phyloP scores from a whole-genome alignment of 2,888 invertebrate genomes.

The Hydrotaea diabolus region DNA sequence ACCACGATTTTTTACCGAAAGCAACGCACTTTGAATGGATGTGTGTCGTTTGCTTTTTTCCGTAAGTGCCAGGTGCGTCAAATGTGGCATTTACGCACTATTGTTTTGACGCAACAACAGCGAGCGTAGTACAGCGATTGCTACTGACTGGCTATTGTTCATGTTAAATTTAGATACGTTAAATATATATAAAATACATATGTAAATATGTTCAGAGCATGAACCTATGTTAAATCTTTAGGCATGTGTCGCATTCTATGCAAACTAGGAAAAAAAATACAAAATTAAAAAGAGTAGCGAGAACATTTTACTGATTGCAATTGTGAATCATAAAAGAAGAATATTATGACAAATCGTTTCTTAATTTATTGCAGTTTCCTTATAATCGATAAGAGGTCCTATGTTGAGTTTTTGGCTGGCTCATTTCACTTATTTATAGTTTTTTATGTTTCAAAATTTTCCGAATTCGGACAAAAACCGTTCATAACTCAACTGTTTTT shows the following conservation, averaged over 20 bases:
- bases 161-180: neutral
- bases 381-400: constrained; percentile 29
- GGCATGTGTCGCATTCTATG: neutral
- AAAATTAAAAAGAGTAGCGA: neutral
- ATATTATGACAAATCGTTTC: constrained; percentile 2
- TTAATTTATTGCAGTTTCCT: constrained; percentile 49
- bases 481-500: neutral
- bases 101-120: constrained; percentile 38
- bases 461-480: neutral
- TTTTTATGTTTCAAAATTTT: constrained; percentile 35
- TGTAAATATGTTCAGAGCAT: no score
- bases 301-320: neutral
- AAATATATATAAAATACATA: no score
- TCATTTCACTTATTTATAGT: constrained; percentile 28
- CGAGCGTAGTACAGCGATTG: neutral
- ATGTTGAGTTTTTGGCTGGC: neutral
- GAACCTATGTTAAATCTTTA: neutral
- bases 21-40: constrained; percentile 1
- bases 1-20: constrained; percentile 12
- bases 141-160: neutral
- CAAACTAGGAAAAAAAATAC: neutral
- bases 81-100: constrained; percentile 54
- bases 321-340: neutral
- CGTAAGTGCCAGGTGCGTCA: constrained; percentile 56
- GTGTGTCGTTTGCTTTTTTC: neutral